A percentile compares a stretch with the other conserved stretches of the same genome.
These are phyloP conservation scores for Coelinius sp. DNA, from an alignment of 2,888 invertebrate genomes.

Conservation along the genomic window DNA sequence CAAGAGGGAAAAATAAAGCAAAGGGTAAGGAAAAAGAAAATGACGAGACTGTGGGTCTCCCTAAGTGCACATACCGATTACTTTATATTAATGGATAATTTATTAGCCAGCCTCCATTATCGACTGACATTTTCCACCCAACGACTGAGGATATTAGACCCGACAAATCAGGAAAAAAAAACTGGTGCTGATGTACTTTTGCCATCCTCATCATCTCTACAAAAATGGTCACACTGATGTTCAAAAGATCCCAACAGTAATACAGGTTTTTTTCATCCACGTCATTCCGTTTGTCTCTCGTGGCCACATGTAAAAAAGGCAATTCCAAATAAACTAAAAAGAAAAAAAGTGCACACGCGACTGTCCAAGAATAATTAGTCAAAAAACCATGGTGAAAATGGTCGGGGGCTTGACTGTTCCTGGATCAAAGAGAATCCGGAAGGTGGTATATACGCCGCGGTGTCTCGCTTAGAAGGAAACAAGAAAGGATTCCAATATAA, in stretches of 20 bases:
- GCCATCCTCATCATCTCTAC: neutral
- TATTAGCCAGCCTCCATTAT: slow-evolving; percentile 66
- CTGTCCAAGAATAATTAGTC: slow-evolving; percentile 47
- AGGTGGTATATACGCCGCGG: slow-evolving; percentile 38
- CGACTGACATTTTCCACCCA: slow-evolving; percentile 44
- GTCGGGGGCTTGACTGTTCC: slow-evolving; percentile 14
- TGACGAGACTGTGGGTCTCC: slow-evolving; percentile 30
- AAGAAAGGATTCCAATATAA: slow-evolving; percentile 14
- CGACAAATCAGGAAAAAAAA: slow-evolving; percentile 44
- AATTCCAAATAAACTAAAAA: neutral
- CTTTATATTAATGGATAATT: slow-evolving; percentile 67
- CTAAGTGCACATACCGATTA: slow-evolving; percentile 69
- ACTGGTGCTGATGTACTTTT: slow-evolving; percentile 40
- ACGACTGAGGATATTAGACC: neutral
- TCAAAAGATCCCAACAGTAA: slow-evolving; percentile 1
- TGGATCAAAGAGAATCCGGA: slow-evolving; percentile 51
- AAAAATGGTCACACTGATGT: neutral
- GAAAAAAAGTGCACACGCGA: slow-evolving; percentile 30
- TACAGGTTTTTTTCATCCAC: slow-evolving; percentile 5
- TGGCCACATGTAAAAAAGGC: slow-evolving; percentile 4
- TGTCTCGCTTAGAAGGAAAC: slow-evolving; percentile 26
- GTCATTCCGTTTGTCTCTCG: slow-evolving; percentile 8
- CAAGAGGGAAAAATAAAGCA: slow-evolving; percentile 60
- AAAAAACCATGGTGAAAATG: slow-evolving; percentile 44
- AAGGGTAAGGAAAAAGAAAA: slow-evolving; percentile 48